phyloP scores from a whole-genome alignment of 1,140 invertebrate species.

The Helicoverpa armigera region DNA sequence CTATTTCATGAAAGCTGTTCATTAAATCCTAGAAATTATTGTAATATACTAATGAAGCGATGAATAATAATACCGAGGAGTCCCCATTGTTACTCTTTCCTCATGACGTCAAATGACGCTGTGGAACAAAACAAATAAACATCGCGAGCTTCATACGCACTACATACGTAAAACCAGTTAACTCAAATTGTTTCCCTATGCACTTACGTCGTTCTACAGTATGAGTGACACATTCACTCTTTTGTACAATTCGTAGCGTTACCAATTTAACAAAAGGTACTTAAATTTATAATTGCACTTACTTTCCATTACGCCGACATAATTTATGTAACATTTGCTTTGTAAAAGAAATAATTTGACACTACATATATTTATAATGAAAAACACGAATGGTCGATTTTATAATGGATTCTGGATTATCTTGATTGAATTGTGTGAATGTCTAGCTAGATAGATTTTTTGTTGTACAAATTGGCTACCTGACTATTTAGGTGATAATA shows the following conservation, averaged over 20 bases:
- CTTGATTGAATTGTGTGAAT: slow-evolving; percentile 37
- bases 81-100: background rate
- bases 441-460: slow-evolving; percentile 22
- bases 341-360: slow-evolving; percentile 48
- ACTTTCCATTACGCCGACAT: slow-evolving; percentile 64
- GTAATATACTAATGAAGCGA: too few relatives aligned
- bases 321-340: slow-evolving; percentile 51
- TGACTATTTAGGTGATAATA: background rate
- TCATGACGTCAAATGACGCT: slow-evolving; percentile 10
- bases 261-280: slow-evolving; percentile 71
- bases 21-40: too few relatives aligned
- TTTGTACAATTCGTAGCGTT: slow-evolving; percentile 41
- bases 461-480: slow-evolving; percentile 4
- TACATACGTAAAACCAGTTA: background rate
- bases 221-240: slow-evolving; percentile 30
- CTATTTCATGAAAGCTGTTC: too few relatives aligned
- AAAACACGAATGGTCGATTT: slow-evolving; percentile 29
- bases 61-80: background rate
- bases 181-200: slow-evolving; percentile 20
- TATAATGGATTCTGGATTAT: slow-evolving; percentile 32
- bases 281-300: slow-evolving; percentile 69
- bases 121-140: slow-evolving; percentile 4
- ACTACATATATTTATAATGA: slow-evolving; percentile 40
- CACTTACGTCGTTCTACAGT: background rate
- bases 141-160: background rate